These are phyloP conservation scores for Clivina fossor DNA, from an alignment of 2,888 invertebrate species.

Conservation along the genomic window DNA sequence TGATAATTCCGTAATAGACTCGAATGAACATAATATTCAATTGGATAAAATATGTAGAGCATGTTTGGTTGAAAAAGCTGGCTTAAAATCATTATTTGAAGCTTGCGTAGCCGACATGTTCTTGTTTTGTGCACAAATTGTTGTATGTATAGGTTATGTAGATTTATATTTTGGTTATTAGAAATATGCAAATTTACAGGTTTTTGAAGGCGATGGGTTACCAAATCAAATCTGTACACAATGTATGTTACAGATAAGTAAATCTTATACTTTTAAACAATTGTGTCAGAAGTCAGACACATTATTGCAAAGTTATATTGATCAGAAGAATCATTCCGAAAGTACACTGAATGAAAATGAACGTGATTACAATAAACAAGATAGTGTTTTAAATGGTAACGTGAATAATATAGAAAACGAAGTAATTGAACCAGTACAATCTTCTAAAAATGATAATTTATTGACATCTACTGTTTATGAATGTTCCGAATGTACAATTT, in stretches of 20 bases:
- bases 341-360: slow-evolving; percentile 6
- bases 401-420: slow-evolving; percentile 6
- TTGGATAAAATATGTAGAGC: slow-evolving; percentile 55
- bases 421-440: slow-evolving; percentile 8
- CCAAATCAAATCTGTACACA: slow-evolving; percentile 51
- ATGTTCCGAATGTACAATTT: slow-evolving; percentile 18
- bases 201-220: slow-evolving; percentile 51
- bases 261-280: slow-evolving; percentile 51
- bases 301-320: slow-evolving; percentile 48
- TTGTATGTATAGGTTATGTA: slow-evolving; percentile 45
- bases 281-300: slow-evolving; percentile 51
- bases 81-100: slow-evolving; percentile 56
- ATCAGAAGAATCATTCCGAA: slow-evolving; percentile 12
- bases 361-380: neutral
- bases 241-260: slow-evolving; percentile 50
- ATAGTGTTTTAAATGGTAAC: neutral
- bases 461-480: slow-evolving; percentile 4
- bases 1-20: too few species aligned
- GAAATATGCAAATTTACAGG: slow-evolving; percentile 45
- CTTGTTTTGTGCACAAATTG: slow-evolving; percentile 51
- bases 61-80: slow-evolving; percentile 53
- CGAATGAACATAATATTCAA: too few species aligned
- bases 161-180: slow-evolving; percentile 9
- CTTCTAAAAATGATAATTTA: slow-evolving; percentile 16
- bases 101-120: slow-evolving; percentile 57